phyloP scores from a whole-genome alignment of 2,888 invertebrate genomes.

The Dynastes hyllus region DNA sequence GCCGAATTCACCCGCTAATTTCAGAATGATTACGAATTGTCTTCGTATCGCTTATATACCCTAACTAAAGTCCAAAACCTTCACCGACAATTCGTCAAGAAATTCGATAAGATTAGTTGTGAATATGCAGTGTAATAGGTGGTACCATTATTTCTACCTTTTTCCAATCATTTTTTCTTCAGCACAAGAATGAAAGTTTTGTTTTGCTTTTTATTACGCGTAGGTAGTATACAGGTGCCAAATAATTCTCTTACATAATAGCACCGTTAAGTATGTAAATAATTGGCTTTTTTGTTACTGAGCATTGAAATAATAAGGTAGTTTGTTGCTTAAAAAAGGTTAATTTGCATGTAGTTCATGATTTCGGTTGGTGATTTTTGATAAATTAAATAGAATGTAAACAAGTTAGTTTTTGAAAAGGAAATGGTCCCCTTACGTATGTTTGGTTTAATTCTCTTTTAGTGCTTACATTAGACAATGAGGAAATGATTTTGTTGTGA shows the following conservation, averaged over 20 bases:
- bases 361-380: neutral
- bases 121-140: neutral
- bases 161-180: neutral
- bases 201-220: slow-evolving; percentile 1
- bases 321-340: neutral
- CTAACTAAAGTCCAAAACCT: slow-evolving; percentile 16
- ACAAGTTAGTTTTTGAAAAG: too few relatives aligned
- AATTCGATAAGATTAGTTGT: slow-evolving; percentile 5
- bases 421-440: too few relatives aligned
- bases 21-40: slow-evolving; percentile 34
- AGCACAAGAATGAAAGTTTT: slow-evolving; percentile 23
- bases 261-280: slow-evolving; percentile 25
- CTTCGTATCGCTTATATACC: slow-evolving; percentile 24
- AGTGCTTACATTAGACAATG: too few relatives aligned
- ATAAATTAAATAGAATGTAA: neutral
- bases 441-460: too few relatives aligned
- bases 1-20: neutral
- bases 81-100: slow-evolving; percentile 34
- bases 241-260: slow-evolving; percentile 12
- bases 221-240: neutral
- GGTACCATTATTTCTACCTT: neutral
- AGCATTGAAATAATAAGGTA: slow-evolving; percentile 2
- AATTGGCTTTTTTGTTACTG: slow-evolving; percentile 6
- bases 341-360: slow-evolving; percentile 14
- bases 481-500: too few relatives aligned